Evolutionary conservation across 2,113 vertebrate species (phyloP).

Genomic region (Hiodon tergisus): DNA sequence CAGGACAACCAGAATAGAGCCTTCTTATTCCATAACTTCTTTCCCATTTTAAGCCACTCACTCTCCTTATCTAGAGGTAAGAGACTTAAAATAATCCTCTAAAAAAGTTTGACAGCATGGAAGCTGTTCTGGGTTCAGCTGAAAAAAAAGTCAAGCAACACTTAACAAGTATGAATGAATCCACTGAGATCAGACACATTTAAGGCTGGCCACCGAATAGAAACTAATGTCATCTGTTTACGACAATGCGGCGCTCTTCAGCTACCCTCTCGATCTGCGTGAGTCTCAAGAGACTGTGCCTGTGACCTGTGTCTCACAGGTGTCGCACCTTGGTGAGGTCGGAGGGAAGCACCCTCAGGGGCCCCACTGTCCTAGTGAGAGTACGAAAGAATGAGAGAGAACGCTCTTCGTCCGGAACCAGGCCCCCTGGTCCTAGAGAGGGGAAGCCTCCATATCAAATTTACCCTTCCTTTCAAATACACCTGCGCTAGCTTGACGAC

Average conservation of each 20-base stretch:
- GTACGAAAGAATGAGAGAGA: constrained; percentile 54
- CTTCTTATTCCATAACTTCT: too few species aligned
- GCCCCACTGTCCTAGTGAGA: constrained; percentile 60
- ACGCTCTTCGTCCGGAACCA: constrained; percentile 35
- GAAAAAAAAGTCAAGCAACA: too few species aligned
- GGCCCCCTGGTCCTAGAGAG: not conserved
- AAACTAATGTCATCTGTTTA: too few species aligned
- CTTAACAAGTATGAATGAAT: too few species aligned
- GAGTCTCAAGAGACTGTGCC: too few species aligned
- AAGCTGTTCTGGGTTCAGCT: not conserved
- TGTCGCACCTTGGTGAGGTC: constrained; percentile 62
- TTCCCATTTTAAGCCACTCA: not conserved
- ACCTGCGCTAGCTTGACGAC: constrained; percentile 42
- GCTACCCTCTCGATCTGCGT: not conserved
- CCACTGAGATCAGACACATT: too few species aligned
- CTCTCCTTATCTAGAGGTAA: not conserved
- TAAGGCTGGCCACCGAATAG: too few species aligned
- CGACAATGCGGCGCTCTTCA: too few species aligned
- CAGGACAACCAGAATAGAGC: too few species aligned
- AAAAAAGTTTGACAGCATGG: not conserved
- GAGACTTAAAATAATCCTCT: not conserved
- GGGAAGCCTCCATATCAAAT: constrained; percentile 52
- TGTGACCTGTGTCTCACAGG: constrained; percentile 38
- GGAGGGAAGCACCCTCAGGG: constrained; percentile 43
- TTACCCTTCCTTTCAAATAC: constrained; percentile 60